Evolutionary conservation across 2,888 invertebrate genomes (phyloP).

Genomic region (Tachystola acroxantha): DNA sequence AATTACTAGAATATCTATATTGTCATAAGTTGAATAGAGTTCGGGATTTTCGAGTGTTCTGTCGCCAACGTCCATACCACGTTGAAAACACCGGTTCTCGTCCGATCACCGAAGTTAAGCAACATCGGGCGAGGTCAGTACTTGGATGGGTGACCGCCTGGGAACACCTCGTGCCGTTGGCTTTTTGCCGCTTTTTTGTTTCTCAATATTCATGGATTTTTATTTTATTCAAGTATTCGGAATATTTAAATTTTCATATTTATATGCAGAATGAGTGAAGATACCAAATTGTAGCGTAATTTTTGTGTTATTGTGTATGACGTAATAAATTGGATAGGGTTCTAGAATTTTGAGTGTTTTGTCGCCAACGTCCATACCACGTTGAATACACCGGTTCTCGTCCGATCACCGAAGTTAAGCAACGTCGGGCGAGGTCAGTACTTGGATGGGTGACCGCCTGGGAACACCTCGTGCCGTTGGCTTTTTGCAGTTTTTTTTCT

Average conservation of each 20-base stretch:
- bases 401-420: slow-evolving; percentile 69
- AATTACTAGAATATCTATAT: too few species aligned
- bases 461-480: slow-evolving; percentile 41
- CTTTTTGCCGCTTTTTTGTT: slow-evolving; percentile 4
- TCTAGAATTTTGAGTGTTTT: too few species aligned
- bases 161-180: slow-evolving; percentile 21
- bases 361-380: slow-evolving; percentile 39
- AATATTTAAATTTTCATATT: too few species aligned
- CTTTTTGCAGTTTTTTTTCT: slow-evolving; percentile 28
- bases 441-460: slow-evolving; percentile 52
- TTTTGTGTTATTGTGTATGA: too few species aligned
- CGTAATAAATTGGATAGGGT: too few species aligned
- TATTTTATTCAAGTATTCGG: too few species aligned
- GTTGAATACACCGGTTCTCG: slow-evolving; percentile 57
- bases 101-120: slow-evolving; percentile 69
- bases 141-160: slow-evolving; percentile 51
- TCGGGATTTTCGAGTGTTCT: too few species aligned
- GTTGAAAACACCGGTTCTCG: slow-evolving; percentile 57
- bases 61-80: slow-evolving; percentile 22
- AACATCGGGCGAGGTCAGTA: slow-evolving; percentile 52
- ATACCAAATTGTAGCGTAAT: too few species aligned
- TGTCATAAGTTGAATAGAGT: too few species aligned
- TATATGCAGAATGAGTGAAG: too few species aligned
- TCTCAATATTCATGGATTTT: too few species aligned
- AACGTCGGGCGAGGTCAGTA: slow-evolving; percentile 53